Conservation (phyloP, 2,888 invertebrate species). For the Dione vanillae region DNA sequence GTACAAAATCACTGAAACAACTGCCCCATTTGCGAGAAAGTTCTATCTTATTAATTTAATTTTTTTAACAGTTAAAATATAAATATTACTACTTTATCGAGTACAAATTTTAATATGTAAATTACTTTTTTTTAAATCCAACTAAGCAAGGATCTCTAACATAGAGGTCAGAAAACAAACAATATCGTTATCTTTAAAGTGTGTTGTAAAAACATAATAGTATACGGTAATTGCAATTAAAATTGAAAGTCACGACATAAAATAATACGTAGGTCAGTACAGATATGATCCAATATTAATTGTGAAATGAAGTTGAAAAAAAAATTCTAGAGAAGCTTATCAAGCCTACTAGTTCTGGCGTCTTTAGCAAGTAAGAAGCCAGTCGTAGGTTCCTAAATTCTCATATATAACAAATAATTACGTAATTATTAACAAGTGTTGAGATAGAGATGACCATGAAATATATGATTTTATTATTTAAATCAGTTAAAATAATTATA, state of each 20-base stretch:
- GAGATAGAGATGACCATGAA: no score
- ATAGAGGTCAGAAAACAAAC: slow-evolving; percentile 49
- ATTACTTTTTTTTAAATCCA: no score
- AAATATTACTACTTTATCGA: no score
- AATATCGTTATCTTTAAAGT: slow-evolving; percentile 58
- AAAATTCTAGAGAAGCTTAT: background rate
- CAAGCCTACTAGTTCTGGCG: background rate
- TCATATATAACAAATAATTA: background rate
- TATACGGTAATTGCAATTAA: slow-evolving; percentile 74
- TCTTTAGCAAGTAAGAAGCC: background rate
- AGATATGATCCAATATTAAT: slow-evolving; percentile 37
- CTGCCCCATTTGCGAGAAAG: no score
- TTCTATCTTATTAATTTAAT: no score
- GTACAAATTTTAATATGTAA: no score
- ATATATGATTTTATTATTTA: no score
- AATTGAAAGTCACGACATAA: slow-evolving; percentile 76
- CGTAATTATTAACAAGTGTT: background rate
- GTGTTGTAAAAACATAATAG: slow-evolving; percentile 73
- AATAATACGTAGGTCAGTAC: slow-evolving; percentile 65
- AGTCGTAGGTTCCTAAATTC: background rate
- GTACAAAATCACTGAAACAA: no score
- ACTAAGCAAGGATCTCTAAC: background rate
- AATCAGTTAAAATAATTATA: no score
- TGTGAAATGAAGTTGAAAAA: slow-evolving; percentile 27
- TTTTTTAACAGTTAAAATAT: no score